phyloP scores from a whole-genome alignment of 2,113 vertebrate species.

The Chloebia gouldiae region DNA sequence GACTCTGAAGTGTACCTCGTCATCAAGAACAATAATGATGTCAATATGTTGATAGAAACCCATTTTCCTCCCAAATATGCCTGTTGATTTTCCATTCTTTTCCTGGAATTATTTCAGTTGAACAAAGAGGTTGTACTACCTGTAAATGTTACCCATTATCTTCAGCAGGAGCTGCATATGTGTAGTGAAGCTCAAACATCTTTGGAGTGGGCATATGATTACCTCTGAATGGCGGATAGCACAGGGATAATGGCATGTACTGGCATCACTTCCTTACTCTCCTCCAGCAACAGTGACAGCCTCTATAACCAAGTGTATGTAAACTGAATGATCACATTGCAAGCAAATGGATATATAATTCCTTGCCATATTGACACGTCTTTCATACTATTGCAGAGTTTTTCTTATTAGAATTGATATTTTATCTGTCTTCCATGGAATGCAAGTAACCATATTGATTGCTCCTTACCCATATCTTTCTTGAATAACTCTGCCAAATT shows the following conservation, averaged over 20 bases:
- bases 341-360: not conserved
- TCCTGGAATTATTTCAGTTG: not conserved
- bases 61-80: not conserved
- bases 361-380: not conserved
- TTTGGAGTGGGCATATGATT: not conserved
- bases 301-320: not conserved
- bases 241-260: not conserved
- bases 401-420: not conserved
- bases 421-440: not conserved
- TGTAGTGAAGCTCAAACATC: not conserved
- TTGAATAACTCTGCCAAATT: slow-evolving; percentile 14
- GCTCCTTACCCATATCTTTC: not conserved
- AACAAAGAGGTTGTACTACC: not conserved
- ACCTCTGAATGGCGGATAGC: not conserved
- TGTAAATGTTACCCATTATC: not conserved
- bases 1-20: not conserved
- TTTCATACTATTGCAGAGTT: not conserved
- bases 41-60: not conserved
- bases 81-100: not conserved
- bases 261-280: not conserved
- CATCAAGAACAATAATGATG: not conserved
- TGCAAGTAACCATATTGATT: slow-evolving; percentile 17
- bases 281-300: not conserved
- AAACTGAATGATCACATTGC: not conserved
- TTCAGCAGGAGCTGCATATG: not conserved